phyloP scores from a whole-genome alignment of 2,888 invertebrate species.

The Acronicta alni region DNA sequence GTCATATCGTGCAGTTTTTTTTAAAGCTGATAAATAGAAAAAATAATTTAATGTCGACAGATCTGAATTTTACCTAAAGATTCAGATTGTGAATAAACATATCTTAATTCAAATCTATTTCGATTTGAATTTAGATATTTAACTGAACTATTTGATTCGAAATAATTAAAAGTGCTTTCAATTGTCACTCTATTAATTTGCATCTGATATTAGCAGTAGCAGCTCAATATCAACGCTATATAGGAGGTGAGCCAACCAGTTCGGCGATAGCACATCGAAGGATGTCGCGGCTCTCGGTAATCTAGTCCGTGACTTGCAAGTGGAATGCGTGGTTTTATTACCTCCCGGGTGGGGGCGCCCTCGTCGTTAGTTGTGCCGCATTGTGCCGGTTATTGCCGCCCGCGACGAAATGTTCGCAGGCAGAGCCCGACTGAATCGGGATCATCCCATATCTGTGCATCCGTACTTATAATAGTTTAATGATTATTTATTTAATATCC shows the following conservation, averaged over 20 bases:
- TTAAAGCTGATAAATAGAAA: too few relatives aligned
- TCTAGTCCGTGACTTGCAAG: slow-evolving; percentile 88
- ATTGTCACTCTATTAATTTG: slow-evolving; percentile 20
- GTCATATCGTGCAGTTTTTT: too few relatives aligned
- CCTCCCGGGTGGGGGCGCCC: slow-evolving; percentile 59
- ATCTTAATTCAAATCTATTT: too few relatives aligned
- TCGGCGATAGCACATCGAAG: slow-evolving; percentile 74
- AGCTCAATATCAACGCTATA: slow-evolving; percentile 33
- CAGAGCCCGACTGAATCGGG: slow-evolving; percentile 27
- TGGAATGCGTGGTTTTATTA: slow-evolving; percentile 85
- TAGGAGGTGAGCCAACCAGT: slow-evolving; percentile 45
- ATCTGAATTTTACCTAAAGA: too few relatives aligned
- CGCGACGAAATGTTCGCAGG: slow-evolving; percentile 48
- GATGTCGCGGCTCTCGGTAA: slow-evolving; percentile 80
- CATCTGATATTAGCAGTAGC: slow-evolving; percentile 25
- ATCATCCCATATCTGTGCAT: slow-evolving; percentile 24
- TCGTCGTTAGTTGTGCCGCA: slow-evolving; percentile 74
- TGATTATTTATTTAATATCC: slow-evolving; percentile 10
- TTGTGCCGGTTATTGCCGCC: slow-evolving; percentile 71
- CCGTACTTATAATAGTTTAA: slow-evolving; percentile 28
- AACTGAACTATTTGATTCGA: not conserved
- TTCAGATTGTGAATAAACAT: too few relatives aligned
- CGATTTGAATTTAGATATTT: not conserved
- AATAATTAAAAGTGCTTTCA: slow-evolving; percentile 11
- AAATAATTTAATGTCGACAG: too few relatives aligned